Evolutionary conservation across 1,140 invertebrate species (phyloP), one percentile per base, ranked within the genome.

Genomic region (Bombyx mandarina): DNA sequence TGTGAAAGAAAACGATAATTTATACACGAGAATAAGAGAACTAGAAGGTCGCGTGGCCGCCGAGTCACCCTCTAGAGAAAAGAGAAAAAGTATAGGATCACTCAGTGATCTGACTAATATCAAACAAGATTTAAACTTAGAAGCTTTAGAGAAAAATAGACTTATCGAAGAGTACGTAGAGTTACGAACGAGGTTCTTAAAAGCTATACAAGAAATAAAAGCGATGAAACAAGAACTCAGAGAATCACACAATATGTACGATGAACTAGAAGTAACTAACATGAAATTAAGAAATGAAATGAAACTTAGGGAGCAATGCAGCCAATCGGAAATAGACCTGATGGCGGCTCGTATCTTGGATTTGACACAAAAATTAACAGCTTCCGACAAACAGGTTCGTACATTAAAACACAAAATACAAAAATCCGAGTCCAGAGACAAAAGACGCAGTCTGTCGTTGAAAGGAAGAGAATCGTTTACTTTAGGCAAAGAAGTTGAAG

Each of bases 311-410:
- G 92, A 93, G 63, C 90, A 93, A 62, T 91, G 93, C 58, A 92
- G 94, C 68, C 90, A 93, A 57, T 91, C 93, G 0, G 94, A 96
- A 77, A 89, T 94, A 22, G 90, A 92, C 51, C 81, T 96, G 58
- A 94, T 96, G 93, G 94, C 93, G 1, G 92, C 92, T n/a, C 90
- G 95, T 42, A 93, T 97, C 47, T 92, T 96, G 72, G 95, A 97
- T 78, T 79, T 97, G 45, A 96, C 95, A 0, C 90, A 91, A 44
- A 97, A 97, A 79, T 87, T 96, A 26, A 92, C 90, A 4, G 89
- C 90, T 1, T 94, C 94, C n/a, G 95, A 97, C 71, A 95, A 95
- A 68, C 94, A 95, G 79, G 92, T 95, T 8, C 87, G 94, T 56
- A 91, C 90, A 5, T 66, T 95, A 22, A 95, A 95, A 78, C 93